Evolutionary conservation across 2,797 vertebrate species (phyloP).

Genomic region (Pipistrellus pygmaeus): DNA sequence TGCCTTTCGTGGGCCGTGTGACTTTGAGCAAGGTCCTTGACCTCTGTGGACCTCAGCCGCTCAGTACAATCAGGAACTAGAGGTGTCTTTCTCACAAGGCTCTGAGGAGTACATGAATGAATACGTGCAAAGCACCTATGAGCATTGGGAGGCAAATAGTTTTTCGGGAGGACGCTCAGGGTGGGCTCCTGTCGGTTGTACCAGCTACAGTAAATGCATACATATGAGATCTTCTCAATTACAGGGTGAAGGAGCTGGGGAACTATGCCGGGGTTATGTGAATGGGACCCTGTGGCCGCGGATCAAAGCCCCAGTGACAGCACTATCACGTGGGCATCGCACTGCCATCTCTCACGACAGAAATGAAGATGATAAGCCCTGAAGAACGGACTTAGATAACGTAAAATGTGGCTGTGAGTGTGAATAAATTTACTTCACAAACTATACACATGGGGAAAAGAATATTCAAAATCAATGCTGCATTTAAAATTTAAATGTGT

Average conservation of each 20-base stretch:
- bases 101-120: neutral
- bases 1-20: neutral
- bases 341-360: neutral
- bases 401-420: neutral
- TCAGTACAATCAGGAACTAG: neutral
- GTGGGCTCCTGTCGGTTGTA: neutral
- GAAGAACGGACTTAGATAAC: neutral
- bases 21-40: neutral
- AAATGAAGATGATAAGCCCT: neutral
- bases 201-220: neutral
- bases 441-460: neutral
- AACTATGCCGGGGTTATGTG: neutral
- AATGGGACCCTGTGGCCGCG: neutral
- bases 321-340: neutral
- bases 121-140: neutral
- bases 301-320: neutral
- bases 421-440: slow-evolving; percentile 22
- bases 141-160: neutral
- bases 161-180: neutral
- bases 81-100: neutral
- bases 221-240: neutral
- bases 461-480: slow-evolving; percentile 31
- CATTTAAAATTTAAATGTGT: slow-evolving; percentile 48
- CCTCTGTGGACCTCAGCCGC: neutral
- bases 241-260: neutral